Conservation (phyloP, 2,797 vertebrate species). For the Salarias fasciatus region DNA sequence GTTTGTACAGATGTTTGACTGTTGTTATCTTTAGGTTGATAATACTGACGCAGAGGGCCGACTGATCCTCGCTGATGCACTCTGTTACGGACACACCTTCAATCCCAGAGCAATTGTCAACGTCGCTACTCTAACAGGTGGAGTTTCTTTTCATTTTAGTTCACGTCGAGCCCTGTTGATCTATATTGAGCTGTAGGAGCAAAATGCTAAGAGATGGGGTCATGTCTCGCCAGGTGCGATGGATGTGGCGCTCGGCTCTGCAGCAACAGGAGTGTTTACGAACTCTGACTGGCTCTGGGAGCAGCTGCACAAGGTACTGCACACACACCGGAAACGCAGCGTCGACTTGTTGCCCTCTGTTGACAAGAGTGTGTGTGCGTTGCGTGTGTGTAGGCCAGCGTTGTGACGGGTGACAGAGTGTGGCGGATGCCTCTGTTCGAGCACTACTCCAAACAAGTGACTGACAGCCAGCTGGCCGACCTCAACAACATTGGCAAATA, state of each 20-base stretch:
- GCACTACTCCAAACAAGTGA: slow-evolving; percentile 93
- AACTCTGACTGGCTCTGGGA: slow-evolving; percentile 96
- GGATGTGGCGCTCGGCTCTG: slow-evolving; percentile 94
- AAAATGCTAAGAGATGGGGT: neutral
- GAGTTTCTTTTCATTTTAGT: neutral
- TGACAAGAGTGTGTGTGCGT: slow-evolving; percentile 34
- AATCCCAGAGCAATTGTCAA: slow-evolving; percentile 90
- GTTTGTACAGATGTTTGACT: neutral
- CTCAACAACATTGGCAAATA: slow-evolving; percentile 95
- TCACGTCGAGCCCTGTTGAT: too few species aligned
- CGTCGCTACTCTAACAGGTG: slow-evolving; percentile 95
- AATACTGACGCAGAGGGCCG: slow-evolving; percentile 98
- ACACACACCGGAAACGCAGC: slow-evolving; percentile 12
- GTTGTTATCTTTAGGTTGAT: slow-evolving; percentile 85
- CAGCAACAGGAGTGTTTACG: slow-evolving; percentile 94
- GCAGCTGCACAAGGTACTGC: slow-evolving; percentile 88
- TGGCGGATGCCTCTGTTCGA: slow-evolving; percentile 99
- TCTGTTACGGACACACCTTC: slow-evolving; percentile 92
- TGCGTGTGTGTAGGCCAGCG: slow-evolving; percentile 86
- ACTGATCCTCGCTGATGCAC: slow-evolving; percentile 91
- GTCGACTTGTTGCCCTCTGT: slow-evolving; percentile 10
- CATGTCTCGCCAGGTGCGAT: slow-evolving; percentile 85
- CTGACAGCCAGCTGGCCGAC: slow-evolving; percentile 92
- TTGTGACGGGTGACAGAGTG: slow-evolving; percentile 94
- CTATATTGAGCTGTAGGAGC: too few species aligned